Percentiles rank a stretch among this genome's conserved stretches.
These are phyloP conservation scores for Cyphomyrus plagiostoma DNA, from an alignment of 2,113 vertebrate species.

Conservation along the genomic window DNA sequence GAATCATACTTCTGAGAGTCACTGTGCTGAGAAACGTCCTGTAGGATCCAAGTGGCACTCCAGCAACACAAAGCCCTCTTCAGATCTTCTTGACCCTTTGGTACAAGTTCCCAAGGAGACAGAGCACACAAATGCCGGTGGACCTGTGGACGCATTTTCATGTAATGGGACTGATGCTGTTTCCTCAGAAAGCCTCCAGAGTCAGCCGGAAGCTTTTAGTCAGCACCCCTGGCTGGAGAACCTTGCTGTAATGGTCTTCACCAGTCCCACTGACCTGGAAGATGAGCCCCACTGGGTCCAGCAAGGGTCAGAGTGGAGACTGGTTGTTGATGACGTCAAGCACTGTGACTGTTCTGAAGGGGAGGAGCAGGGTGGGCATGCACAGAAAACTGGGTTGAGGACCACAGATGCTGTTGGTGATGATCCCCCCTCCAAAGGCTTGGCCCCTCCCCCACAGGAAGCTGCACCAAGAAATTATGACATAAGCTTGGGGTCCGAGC, in stretches of 20 bases:
- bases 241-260: not conserved
- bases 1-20: not conserved
- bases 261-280: not conserved
- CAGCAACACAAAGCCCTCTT: conserved; percentile 30
- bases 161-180: not conserved
- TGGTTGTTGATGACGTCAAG: not conserved
- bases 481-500: not conserved
- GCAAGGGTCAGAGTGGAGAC: conserved; percentile 6
- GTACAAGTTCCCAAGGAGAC: not conserved
- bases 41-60: conserved; percentile 13
- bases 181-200: not conserved
- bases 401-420: not conserved
- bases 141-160: not conserved
- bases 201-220: not conserved
- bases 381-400: conserved; percentile 9
- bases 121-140: not conserved
- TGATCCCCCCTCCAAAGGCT: not conserved
- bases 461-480: not conserved
- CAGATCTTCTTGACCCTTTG: not conserved
- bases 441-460: not conserved
- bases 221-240: not conserved
- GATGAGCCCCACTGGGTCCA: not conserved
- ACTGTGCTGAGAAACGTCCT: not conserved
- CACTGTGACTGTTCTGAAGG: not conserved
- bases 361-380: conserved; percentile 9